Conservation (phyloP, 2,113 vertebrate species). For the Chrysemys picta region DNA sequence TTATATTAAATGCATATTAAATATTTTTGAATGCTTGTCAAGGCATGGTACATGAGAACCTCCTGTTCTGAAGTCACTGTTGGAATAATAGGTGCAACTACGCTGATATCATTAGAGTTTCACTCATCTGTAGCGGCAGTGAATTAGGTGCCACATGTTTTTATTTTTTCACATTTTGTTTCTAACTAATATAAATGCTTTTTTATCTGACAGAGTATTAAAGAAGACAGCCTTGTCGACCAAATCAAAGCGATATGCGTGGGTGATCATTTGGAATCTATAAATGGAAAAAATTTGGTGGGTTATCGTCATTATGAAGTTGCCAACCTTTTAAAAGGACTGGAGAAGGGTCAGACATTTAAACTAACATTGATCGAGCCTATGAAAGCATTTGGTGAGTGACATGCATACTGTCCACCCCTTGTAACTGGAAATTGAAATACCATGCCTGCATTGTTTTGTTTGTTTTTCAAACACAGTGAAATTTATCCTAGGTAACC, state of each 20-base stretch:
- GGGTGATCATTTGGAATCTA: slow-evolving; percentile 93
- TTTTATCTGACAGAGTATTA: slow-evolving; percentile 85
- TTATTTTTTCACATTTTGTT: background rate
- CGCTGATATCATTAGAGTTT: background rate
- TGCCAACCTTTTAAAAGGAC: slow-evolving; percentile 93
- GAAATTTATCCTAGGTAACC: background rate
- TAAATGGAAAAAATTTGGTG: slow-evolving; percentile 89
- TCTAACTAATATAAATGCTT: background rate
- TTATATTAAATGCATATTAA: background rate
- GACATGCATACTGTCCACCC: background rate
- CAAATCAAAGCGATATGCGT: slow-evolving; percentile 87
- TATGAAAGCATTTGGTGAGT: slow-evolving; percentile 97
- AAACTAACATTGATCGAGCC: slow-evolving; percentile 92
- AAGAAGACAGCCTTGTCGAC: slow-evolving; percentile 90
- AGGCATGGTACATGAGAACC: background rate
- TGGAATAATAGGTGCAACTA: background rate
- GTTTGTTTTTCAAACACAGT: background rate
- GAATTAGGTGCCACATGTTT: background rate
- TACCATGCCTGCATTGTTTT: background rate
- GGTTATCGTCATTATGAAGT: slow-evolving; percentile 91
- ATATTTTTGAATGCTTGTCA: slow-evolving; percentile 8
- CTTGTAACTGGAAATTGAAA: background rate
- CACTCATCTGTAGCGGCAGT: background rate
- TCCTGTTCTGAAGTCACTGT: background rate
- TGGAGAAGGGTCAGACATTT: slow-evolving; percentile 86